Percentiles rank a stretch among this genome's conserved stretches.
Evolutionary conservation across 2,113 vertebrate genomes (phyloP).

Genomic region (Serilophus lunatus): DNA sequence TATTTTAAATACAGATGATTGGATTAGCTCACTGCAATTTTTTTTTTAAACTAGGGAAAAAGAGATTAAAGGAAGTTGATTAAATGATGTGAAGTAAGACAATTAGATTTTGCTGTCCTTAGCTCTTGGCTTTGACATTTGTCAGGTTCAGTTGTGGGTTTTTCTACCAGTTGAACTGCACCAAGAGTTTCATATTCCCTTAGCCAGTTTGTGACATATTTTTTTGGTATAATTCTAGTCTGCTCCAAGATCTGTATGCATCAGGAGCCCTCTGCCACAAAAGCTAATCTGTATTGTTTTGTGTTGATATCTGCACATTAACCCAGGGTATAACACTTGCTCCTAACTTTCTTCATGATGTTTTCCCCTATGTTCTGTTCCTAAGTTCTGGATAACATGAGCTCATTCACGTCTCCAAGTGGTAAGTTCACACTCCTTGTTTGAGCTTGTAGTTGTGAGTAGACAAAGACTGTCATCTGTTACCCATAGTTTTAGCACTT

Average conservation of each 20-base stretch:
- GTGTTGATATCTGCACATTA: not conserved
- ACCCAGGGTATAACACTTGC: not conserved
- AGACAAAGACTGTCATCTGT: not conserved
- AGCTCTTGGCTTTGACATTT: not conserved
- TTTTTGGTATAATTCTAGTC: too few species aligned
- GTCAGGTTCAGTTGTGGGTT: not conserved
- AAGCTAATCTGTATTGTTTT: not conserved
- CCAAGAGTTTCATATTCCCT: not conserved
- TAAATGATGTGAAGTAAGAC: not conserved
- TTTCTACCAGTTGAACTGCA: not conserved
- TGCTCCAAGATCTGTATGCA: not conserved
- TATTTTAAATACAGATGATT: conserved; percentile 15
- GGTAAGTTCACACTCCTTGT: conserved; percentile 54
- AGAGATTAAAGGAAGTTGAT: not conserved
- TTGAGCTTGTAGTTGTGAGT: not conserved
- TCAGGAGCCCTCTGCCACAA: not conserved
- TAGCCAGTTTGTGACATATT: not conserved
- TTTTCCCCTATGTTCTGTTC: conserved; percentile 20
- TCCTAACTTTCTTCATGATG: not conserved
- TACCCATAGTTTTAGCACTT: not conserved
- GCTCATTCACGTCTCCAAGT: conserved; percentile 43
- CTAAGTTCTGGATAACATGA: conserved; percentile 68
- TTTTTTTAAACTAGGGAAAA: not conserved
- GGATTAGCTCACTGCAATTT: not conserved
- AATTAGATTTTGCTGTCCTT: not conserved